A percentile compares a stretch with the other conserved stretches of the same genome.
phyloP scores from a whole-genome alignment of 2,113 vertebrate species.

The Ophiodon elongatus region DNA sequence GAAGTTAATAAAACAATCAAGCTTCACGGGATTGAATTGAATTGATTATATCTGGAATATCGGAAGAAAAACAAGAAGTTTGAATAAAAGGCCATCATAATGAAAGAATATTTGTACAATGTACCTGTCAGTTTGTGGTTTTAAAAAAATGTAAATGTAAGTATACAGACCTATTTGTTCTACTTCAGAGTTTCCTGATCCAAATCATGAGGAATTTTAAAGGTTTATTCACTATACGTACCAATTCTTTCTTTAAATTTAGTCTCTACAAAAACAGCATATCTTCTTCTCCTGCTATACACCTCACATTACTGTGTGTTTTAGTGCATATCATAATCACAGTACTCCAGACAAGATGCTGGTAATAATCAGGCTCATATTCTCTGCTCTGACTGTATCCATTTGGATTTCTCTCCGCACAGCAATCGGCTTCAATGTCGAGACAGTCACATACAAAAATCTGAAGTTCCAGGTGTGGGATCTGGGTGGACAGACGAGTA shows the following conservation, averaged over 20 bases:
- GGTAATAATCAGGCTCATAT: not conserved
- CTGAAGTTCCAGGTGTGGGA: constrained; percentile 99
- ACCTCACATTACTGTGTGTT: not conserved
- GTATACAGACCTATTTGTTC: not conserved
- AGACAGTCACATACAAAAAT: constrained; percentile 97
- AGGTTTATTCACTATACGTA: not conserved
- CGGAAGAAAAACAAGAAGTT: not conserved
- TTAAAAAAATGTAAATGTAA: not conserved
- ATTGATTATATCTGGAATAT: not conserved
- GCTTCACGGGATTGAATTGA: not conserved
- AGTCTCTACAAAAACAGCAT: not conserved
- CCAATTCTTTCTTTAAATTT: not conserved
- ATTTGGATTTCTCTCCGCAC: constrained; percentile 48
- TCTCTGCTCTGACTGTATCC: not conserved
- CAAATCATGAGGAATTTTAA: not conserved
- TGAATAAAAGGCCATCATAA: not conserved
- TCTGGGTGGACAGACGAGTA: constrained; percentile 98
- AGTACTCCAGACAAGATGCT: not conserved
- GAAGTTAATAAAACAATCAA: not conserved
- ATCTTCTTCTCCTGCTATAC: not conserved
- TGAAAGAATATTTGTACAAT: not conserved
- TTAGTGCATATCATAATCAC: not conserved
- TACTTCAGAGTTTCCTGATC: not conserved
- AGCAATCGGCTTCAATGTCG: constrained; percentile 99
- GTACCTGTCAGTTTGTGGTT: not conserved